Evolutionary conservation across 2,888 invertebrate species (phyloP), one percentile per base, ranked within the genome.

Genomic region (Cybosia mesomella): DNA sequence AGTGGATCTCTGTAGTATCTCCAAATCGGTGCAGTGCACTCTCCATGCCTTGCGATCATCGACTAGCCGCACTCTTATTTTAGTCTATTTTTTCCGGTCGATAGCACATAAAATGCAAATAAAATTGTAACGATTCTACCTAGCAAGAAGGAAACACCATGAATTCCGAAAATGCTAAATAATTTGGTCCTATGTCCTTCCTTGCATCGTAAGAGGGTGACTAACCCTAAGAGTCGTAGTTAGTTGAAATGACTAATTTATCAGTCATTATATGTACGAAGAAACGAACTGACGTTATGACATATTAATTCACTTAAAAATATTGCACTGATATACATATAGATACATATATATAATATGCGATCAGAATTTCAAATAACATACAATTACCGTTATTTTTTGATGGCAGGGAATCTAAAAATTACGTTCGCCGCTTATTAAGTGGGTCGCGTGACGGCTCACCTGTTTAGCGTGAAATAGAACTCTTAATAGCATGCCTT

Each of bases 401-500:
- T 72, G 43, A 63, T 54, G 18, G 71, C 74, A 70, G 73, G 78
- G 78, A 83, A 81, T 81, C 73, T 68, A 71, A 63, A 71, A 74
- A 75, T 83, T 75, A 81, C 81, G 77, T 77, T 70, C 69, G 67
- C 63, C 34, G 28, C 62, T 68, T 65, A 43, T 60, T 70, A 74
- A 70, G 61, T 58, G 34, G 73, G 70, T 82, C 67, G 82, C 81
- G 81, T 81, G 81, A 75, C 71, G 66, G 43, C 58, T 65, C 70
- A 70, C 66, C 73, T 67, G 78, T 85, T 83, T 79, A 77, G 76
- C 78, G 82, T 86, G 80, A 87, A 87, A 83, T 87, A 85, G 84
- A 77, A 76, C 79, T 67, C 72, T 78, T 85, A 84, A 87, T 85
- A 73, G 72, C 71, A 39, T 62, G 55, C 60, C 58, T 64, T 71